A percentile compares a stretch with the other conserved stretches of the same genome.
These are phyloP conservation scores for Ornithorhynchus anatinus DNA, from an alignment of 2,113 vertebrate species.

Conservation along the genomic window DNA sequence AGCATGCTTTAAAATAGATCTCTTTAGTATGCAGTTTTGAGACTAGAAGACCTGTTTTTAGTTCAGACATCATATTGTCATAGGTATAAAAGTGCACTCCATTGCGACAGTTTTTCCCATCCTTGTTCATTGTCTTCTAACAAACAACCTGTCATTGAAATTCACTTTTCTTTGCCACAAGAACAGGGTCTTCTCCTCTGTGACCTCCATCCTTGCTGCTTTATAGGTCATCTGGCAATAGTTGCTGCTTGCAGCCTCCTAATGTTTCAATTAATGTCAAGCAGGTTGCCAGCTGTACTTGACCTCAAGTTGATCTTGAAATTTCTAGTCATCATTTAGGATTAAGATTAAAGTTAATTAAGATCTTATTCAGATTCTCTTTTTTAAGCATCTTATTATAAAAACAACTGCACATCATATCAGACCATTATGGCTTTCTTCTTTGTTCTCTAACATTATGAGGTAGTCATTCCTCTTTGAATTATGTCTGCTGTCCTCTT, in stretches of 20 bases:
- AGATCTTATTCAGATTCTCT: no score
- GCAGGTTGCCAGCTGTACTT: accelerated
- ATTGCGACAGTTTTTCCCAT: no score
- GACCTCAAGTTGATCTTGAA: neutral
- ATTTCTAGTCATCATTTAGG: neutral
- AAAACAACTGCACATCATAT: no score
- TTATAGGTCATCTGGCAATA: neutral
- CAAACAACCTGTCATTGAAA: no score
- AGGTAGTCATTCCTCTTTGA: neutral
- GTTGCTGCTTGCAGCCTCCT: accelerated
- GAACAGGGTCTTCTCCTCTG: neutral
- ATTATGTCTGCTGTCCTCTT: neutral
- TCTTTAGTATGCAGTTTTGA: no score
- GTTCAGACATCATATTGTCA: no score
- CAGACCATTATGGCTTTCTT: neutral
- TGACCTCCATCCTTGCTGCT: neutral
- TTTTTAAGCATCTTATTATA: accelerated
- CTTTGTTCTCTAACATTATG: neutral
- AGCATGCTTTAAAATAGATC: no score
- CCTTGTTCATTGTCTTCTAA: no score
- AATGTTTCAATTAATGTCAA: neutral
- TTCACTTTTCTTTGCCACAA: no score
- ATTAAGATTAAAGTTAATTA: neutral
- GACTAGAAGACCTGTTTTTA: no score
- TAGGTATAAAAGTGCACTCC: no score